Conservation (phyloP, 92 coral and sea anemone genomes). For the Scolanthus callimorphus region DNA sequence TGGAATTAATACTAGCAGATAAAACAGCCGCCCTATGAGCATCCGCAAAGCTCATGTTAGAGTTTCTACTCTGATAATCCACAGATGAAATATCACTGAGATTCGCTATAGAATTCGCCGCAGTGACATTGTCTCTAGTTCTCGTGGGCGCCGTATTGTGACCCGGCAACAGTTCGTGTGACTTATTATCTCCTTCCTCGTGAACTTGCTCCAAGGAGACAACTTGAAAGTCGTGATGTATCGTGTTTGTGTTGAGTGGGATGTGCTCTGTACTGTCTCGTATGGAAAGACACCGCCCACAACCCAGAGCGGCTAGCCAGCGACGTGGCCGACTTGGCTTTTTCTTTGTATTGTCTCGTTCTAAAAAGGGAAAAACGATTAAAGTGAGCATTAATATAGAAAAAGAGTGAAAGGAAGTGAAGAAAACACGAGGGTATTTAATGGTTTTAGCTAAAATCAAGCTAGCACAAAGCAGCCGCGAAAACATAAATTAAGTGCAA, state of each 20-base stretch:
- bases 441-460: too few species aligned
- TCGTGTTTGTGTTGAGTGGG: slow-evolving; percentile 27
- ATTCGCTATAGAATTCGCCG: not conserved
- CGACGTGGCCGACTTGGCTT: slow-evolving; percentile 74
- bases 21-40: not conserved
- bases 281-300: slow-evolving; percentile 68
- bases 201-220: slow-evolving; percentile 1
- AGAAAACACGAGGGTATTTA: too few species aligned
- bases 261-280: slow-evolving; percentile 34
- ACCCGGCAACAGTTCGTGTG: not conserved
- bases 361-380: slow-evolving; percentile 36
- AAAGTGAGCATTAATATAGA: too few species aligned
- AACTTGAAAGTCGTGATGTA: slow-evolving; percentile 44
- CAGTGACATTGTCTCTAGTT: not conserved
- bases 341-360: slow-evolving; percentile 60
- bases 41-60: not conserved
- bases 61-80: not conserved
- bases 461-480: too few species aligned
- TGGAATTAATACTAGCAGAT: not conserved
- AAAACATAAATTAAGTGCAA: too few species aligned
- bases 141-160: not conserved
- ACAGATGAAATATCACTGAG: slow-evolving; percentile 1
- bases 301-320: slow-evolving; percentile 61
- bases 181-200: slow-evolving; percentile 9
- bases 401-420: too few species aligned